A percentile compares a stretch with the other conserved stretches of the same genome.
Conservation (phyloP, 1,140 invertebrate genomes). For the Samia ricini region DNA sequence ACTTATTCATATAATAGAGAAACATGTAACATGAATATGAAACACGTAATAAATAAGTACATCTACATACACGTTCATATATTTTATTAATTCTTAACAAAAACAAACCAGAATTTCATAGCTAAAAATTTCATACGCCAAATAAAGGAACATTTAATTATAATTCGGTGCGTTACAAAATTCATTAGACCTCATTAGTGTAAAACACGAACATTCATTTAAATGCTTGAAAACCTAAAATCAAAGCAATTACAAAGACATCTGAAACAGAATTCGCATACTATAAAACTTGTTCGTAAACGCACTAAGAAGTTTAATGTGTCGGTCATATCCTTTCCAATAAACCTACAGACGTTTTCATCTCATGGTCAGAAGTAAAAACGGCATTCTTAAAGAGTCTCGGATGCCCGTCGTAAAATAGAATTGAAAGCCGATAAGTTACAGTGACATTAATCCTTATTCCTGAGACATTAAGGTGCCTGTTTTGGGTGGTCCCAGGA, state of each 20-base stretch:
- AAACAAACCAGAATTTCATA: neutral
- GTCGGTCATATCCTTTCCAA: constrained; percentile 12
- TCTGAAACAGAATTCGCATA: constrained; percentile 9
- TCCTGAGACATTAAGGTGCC: constrained; percentile 4
- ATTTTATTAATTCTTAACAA: neutral
- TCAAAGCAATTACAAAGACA: constrained; percentile 1
- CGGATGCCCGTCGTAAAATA: constrained; percentile 4
- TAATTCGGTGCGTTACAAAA: neutral
- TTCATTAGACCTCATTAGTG: neutral
- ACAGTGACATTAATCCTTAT: constrained; percentile 15
- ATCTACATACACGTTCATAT: neutral
- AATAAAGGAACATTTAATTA: neutral
- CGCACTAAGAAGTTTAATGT: constrained; percentile 13
- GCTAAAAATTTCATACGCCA: neutral
- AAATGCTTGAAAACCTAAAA: neutral
- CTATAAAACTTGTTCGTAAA: constrained; percentile 15
- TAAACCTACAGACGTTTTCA: constrained; percentile 14
- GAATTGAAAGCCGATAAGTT: neutral
- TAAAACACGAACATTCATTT: neutral
- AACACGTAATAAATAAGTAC: neutral
- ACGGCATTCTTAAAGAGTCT: constrained; percentile 15
- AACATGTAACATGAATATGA: neutral
- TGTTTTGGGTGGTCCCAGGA: constrained; percentile 12
- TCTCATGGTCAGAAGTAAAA: constrained; percentile 17
- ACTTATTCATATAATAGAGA: too few species aligned